These are phyloP conservation scores for Trinectes maculatus DNA, from an alignment of 2,113 vertebrate species.

Conservation along the genomic window DNA sequence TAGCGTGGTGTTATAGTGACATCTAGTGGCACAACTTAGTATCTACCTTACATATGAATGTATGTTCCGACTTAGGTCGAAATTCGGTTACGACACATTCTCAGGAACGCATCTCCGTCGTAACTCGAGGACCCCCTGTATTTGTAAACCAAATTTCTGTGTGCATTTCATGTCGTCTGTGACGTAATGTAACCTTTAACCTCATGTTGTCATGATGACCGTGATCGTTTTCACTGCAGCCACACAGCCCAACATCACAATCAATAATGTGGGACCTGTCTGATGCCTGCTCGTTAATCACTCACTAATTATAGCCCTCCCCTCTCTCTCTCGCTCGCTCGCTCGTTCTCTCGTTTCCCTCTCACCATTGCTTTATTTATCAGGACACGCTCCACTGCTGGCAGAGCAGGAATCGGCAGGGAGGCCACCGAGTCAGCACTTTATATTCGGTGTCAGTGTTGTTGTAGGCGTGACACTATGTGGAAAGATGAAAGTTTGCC, in stretches of 20 bases:
- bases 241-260: constrained; percentile 70
- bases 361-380: constrained; percentile 72
- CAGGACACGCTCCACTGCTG: constrained; percentile 58
- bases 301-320: constrained; percentile 78
- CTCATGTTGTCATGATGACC: no score
- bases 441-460: constrained; percentile 48
- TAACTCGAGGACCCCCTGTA: no score
- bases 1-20: no score
- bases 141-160: no score
- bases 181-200: no score
- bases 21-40: no score
- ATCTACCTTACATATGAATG: no score
- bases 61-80: no score
- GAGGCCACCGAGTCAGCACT: constrained; percentile 66
- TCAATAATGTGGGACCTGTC: constrained; percentile 75
- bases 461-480: constrained; percentile 22
- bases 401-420: constrained; percentile 50
- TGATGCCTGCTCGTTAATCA: constrained; percentile 80
- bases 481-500: constrained; percentile 51
- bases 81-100: no score
- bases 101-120: no score
- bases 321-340: constrained; percentile 18
- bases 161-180: no score
- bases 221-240: constrained; percentile 59
- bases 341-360: constrained; percentile 8